Base-by-base conservation (phyloP, 2,113 vertebrate genomes). In the Menura novaehollandiae region DNA sequence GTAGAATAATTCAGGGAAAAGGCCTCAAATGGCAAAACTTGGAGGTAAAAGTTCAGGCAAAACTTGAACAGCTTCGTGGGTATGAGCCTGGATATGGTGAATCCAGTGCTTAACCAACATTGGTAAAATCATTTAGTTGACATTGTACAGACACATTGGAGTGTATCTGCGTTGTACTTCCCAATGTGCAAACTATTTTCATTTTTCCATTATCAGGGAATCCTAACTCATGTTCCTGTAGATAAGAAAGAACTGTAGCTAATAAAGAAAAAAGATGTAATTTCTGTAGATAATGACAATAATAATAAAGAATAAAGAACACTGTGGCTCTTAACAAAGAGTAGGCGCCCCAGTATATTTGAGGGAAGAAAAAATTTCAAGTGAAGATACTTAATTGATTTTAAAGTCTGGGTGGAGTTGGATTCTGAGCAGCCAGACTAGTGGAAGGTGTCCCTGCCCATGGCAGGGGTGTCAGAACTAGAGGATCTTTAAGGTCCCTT, bases 271-370 rank as follows among this genome's bases (percentile, higher is more conserved):
- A 59, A 71, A 47, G 0, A 10, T 1, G 0, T 13, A 8, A 24
- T 68, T 91, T 68, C 32, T 85, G 28, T 68, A 51, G 58, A 35
- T 55, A 28, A 27, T 69, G 28, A 41, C 2, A 16, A 21, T 1
- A 9, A 6, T 53, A 55, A 30, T 71, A 55, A 89, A 64, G 37
- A 59, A 41, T 62, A 64, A 69, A 64, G 49, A 59, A 39, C 15
- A 18, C 5, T 27, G 15, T 52, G n/a, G 15, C 7, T 71, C 15
- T 63, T 82, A 78, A 63, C 2, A 47, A 72, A 73, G 21, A 69
- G 11, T 9, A 63, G 11, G 6, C 0, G 0, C 21, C 7, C 2
- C 13, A 10, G 6, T 82, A 2, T 68, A 60, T 86, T 41, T 82
- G 56, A 56, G 59, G 8, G 30, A 64, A 86, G n/a, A 64, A 60